These are phyloP conservation scores for Lasioglossum marginatum DNA, from an alignment of 2,888 invertebrate genomes.

Conservation along the genomic window DNA sequence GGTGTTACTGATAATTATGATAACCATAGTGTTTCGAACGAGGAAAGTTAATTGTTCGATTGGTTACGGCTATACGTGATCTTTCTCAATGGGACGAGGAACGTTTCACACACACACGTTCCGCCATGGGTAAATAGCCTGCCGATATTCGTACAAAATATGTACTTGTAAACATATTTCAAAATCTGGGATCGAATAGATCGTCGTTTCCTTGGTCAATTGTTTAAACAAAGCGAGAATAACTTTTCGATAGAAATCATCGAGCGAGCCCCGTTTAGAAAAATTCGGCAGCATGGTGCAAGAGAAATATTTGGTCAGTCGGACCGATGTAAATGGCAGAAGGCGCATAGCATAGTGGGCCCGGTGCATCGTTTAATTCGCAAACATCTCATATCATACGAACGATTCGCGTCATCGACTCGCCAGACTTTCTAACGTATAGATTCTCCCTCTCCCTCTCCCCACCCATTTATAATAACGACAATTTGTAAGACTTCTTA, in stretches of 20 bases:
- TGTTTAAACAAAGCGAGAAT: neutral
- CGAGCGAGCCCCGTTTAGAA: neutral
- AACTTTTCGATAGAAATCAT: constrained; percentile 11
- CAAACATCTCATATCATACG: constrained; percentile 51
- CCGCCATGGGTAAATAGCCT: neutral
- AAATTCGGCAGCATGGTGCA: constrained; percentile 51
- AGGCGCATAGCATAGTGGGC: constrained; percentile 43
- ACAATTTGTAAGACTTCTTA: constrained; percentile 62
- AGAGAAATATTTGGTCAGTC: constrained; percentile 39
- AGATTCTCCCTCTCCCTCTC: constrained; percentile 19
- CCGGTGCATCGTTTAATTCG: constrained; percentile 48
- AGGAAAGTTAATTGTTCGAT: constrained; percentile 32
- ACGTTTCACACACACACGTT: constrained; percentile 19
- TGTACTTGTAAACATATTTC: neutral
- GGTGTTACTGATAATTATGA: constrained; percentile 24
- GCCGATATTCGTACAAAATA: neutral
- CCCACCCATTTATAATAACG: constrained; percentile 48
- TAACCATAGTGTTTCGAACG: neutral
- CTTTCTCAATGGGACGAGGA: constrained; percentile 18
- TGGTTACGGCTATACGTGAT: constrained; percentile 35
- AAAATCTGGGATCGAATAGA: neutral
- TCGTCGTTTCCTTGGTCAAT: neutral
- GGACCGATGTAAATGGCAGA: constrained; percentile 36
- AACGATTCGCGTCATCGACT: constrained; percentile 58
- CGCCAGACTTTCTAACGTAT: constrained; percentile 57